Evolutionary conservation across 2,888 invertebrate species (phyloP).

Genomic region (Endomychus coccineus): DNA sequence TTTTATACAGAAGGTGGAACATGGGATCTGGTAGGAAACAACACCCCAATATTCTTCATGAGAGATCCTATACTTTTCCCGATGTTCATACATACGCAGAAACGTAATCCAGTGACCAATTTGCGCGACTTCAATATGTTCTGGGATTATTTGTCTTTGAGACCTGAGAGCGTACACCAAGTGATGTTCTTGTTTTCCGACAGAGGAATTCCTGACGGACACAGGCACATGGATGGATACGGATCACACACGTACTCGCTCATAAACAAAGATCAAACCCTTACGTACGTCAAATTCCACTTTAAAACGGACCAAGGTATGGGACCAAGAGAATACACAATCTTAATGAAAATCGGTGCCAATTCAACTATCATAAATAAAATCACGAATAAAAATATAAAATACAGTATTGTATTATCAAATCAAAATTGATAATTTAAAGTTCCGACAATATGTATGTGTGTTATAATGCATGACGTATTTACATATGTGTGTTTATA

Average conservation of each 20-base stretch:
- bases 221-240: conserved; percentile 86
- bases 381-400: no score
- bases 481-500: no score
- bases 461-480: no score
- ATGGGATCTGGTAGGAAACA: conserved; percentile 90
- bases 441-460: no score
- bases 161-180: conserved; percentile 81
- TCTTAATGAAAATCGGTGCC: no score
- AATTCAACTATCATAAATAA: no score
- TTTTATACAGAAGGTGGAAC: conserved; percentile 85
- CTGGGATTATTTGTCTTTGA: conserved; percentile 84
- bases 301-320: conserved; percentile 78
- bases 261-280: conserved; percentile 63
- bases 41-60: conserved; percentile 87
- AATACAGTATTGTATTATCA: no score
- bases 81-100: conserved; percentile 91
- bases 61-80: conserved; percentile 83
- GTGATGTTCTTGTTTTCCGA: conserved; percentile 78
- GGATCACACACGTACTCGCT: conserved; percentile 87
- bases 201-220: conserved; percentile 85
- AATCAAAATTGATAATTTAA: no score
- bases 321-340: no score
- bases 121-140: conserved; percentile 87
- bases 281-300: conserved; percentile 77
- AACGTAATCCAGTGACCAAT: conserved; percentile 83